Evolutionary conservation across 2,888 invertebrate species (phyloP), one percentile per base, ranked within the genome.

Genomic region (Drosophila colorata): DNA sequence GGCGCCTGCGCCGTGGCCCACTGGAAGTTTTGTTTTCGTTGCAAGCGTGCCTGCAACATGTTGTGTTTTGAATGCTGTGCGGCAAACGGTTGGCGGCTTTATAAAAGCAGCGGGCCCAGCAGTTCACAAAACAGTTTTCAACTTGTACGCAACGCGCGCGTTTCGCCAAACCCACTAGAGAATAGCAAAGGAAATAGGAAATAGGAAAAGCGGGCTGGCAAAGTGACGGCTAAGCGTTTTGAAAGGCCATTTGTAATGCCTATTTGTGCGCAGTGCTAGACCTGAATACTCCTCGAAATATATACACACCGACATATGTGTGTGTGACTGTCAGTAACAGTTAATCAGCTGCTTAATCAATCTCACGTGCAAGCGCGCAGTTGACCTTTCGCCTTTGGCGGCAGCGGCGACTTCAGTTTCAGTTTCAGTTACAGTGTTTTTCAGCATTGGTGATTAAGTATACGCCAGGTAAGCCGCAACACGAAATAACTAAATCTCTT

Each of bases 1-100:
- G 35, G 37, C 74, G 81, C 41, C 66, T 71, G 83, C 77, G 80
- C 68, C 7, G 1, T 56, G 33, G 0, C 2, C 0, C 4, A 1
- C 51, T 69, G 72, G 67, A 72, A 66, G 67, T 49, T 40, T 87
- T 87, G 87, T 87, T 87, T 69, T 76, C 55, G 76, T 87, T 82
- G 78, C 74, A 74, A 58, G 70, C 55, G 6, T 25, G 38, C 40
- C 47, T 72, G 80, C 87, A 80, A 85, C 84, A 66, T 80, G 84
- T 85, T 85, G 84, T 85, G 84, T 85, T 85, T 87, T 85, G 87
- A 84, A 84, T 82, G 73, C 63, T 66, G 44, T 58, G 66, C 73
- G 68, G 69, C 70, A 68, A 56, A 35, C 55, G 51, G 66, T 73
- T 59, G 77, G 69, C 80, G 64, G 60, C 56, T 49, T 69, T 69